These are phyloP conservation scores for Drosophila buzzatii DNA, from an alignment of 2,888 invertebrate genomes.

Conservation along the genomic window DNA sequence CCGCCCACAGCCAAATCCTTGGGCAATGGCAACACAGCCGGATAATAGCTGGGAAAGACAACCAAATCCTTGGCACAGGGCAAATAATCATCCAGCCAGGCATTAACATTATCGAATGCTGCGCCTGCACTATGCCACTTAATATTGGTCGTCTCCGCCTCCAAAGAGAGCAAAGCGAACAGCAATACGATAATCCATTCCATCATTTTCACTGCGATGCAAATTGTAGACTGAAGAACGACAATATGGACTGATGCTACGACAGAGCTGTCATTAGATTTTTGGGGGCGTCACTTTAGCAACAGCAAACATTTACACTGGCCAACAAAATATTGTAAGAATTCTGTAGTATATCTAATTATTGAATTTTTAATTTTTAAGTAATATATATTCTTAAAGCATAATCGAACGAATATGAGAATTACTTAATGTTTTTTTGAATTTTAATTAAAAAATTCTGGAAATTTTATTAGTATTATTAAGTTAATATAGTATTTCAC, in stretches of 20 bases:
- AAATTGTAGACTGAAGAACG: slow-evolving; percentile 15
- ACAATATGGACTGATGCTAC: slow-evolving; percentile 12
- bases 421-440: too few species aligned
- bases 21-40: slow-evolving; percentile 79
- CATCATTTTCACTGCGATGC: slow-evolving; percentile 48
- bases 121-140: slow-evolving; percentile 76
- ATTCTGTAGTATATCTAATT: too few species aligned
- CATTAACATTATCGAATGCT: slow-evolving; percentile 66
- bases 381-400: too few species aligned
- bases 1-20: slow-evolving; percentile 66
- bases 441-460: too few species aligned
- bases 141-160: slow-evolving; percentile 51
- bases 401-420: too few species aligned
- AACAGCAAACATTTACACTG: background rate
- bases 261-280: slow-evolving; percentile 8
- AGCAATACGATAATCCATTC: slow-evolving; percentile 12
- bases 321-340: background rate
- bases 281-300: slow-evolving; percentile 57
- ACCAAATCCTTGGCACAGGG: slow-evolving; percentile 82
- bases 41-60: slow-evolving; percentile 80
- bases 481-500: too few species aligned
- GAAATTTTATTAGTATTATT: too few species aligned
- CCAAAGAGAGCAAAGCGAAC: slow-evolving; percentile 40
- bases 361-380: too few species aligned
- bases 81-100: slow-evolving; percentile 76